A percentile compares a stretch with the other conserved stretches of the same genome.
Conservation (phyloP, 2,113 vertebrate species). For the Chroicocephalus ridibundus region DNA sequence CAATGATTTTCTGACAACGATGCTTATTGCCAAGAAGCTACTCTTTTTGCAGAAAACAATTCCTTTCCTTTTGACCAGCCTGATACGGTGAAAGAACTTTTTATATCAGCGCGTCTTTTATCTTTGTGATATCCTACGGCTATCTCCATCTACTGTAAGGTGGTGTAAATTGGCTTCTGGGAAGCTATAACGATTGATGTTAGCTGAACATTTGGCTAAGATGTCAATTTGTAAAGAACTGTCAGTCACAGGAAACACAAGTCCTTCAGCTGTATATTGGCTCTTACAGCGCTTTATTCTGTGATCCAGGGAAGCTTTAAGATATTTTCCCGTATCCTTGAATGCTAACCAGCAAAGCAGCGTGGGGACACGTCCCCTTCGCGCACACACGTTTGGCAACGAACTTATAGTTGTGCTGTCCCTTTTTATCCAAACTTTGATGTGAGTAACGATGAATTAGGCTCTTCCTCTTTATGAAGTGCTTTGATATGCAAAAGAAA, state of each 20-base stretch:
- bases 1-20: neutral
- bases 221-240: neutral
- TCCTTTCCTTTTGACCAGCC: neutral
- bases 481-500: neutral
- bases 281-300: neutral
- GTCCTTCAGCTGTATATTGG: neutral
- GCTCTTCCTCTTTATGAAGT: neutral
- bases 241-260: neutral
- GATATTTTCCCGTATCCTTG: neutral
- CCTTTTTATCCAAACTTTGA: neutral
- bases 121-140: neutral
- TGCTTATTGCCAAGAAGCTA: neutral
- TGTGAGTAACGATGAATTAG: fast-evolving
- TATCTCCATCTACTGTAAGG: neutral
- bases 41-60: neutral
- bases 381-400: neutral
- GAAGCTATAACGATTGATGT: neutral
- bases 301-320: neutral
- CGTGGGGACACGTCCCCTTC: neutral
- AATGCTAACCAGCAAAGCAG: neutral
- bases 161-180: neutral
- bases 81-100: neutral
- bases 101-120: neutral
- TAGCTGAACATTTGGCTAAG: neutral
- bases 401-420: neutral